phyloP scores from a whole-genome alignment of 2,888 invertebrate genomes.

The Onthophagus sagittarius region DNA sequence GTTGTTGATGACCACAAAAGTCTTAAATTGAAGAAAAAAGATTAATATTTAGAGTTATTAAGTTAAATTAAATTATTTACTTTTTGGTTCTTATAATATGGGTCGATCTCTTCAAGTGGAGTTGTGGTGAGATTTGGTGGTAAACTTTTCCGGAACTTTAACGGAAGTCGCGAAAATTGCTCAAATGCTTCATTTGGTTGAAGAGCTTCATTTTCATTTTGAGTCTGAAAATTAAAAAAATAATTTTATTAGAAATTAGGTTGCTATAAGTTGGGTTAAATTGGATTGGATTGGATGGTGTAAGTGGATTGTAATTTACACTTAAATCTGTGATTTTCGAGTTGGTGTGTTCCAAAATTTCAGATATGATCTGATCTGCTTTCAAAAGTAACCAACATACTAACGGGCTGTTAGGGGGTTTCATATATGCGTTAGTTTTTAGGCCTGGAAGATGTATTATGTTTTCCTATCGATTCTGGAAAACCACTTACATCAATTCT shows the following conservation, averaged over 20 bases:
- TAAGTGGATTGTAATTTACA: no score
- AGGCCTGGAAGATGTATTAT: no score
- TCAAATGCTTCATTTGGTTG: constrained; percentile 96
- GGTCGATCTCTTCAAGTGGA: constrained; percentile 97
- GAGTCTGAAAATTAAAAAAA: constrained; percentile 59
- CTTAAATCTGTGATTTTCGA: no score
- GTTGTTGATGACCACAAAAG: constrained; percentile 97
- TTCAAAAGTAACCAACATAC: no score
- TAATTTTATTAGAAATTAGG: neutral
- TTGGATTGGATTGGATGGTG: no score
- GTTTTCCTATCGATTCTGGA: constrained; percentile 90
- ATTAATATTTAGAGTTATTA: neutral
- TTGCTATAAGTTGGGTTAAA: no score
- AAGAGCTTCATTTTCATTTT: constrained; percentile 95
- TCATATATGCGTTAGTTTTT: no score
- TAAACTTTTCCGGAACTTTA: constrained; percentile 90
- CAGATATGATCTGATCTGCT: no score
- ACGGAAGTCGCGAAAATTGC: constrained; percentile 93
- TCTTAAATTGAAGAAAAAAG: constrained; percentile 62
- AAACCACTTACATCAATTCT: no score
- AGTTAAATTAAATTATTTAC: constrained; percentile 62
- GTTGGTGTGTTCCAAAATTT: no score
- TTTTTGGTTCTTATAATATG: constrained; percentile 92
- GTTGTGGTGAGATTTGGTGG: constrained; percentile 92
- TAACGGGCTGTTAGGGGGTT: no score